These are phyloP conservation scores for Gymnoscopelus braueri DNA, from an alignment of 2,797 vertebrate genomes.

Conservation along the genomic window DNA sequence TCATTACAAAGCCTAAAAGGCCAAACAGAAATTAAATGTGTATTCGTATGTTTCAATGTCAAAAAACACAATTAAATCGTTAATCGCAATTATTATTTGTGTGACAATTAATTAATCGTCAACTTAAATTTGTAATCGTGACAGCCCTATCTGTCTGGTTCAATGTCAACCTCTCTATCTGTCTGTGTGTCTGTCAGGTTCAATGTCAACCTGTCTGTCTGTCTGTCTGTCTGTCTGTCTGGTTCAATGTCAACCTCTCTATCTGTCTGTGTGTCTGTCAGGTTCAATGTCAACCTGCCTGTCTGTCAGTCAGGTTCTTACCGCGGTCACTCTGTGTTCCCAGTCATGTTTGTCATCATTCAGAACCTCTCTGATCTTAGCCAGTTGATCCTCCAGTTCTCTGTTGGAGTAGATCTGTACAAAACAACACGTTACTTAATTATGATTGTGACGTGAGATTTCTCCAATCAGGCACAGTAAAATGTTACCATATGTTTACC, in stretches of 20 bases:
- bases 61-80: too few relatives aligned
- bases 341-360: slow-evolving; percentile 98
- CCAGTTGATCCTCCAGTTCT: slow-evolving; percentile 94
- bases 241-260: not conserved
- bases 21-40: too few relatives aligned
- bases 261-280: not conserved
- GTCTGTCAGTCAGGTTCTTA: slow-evolving; percentile 71
- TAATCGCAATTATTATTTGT: too few relatives aligned
- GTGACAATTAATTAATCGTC: too few relatives aligned
- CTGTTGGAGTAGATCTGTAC: slow-evolving; percentile 93
- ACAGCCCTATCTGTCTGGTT: not conserved
- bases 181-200: not conserved
- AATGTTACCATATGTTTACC: too few relatives aligned
- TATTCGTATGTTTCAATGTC: not conserved
- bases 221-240: not conserved
- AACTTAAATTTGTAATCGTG: too few relatives aligned
- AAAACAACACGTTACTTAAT: slow-evolving; percentile 3
- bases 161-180: too few relatives aligned
- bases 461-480: too few relatives aligned
- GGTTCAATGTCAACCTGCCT: not conserved
- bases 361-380: slow-evolving; percentile 93
- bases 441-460: too few relatives aligned
- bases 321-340: slow-evolving; percentile 94
- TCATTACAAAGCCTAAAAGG: too few relatives aligned
- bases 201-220: not conserved